Evolutionary conservation across 2,888 invertebrate species (phyloP).

Genomic region (Brenthis ino): DNA sequence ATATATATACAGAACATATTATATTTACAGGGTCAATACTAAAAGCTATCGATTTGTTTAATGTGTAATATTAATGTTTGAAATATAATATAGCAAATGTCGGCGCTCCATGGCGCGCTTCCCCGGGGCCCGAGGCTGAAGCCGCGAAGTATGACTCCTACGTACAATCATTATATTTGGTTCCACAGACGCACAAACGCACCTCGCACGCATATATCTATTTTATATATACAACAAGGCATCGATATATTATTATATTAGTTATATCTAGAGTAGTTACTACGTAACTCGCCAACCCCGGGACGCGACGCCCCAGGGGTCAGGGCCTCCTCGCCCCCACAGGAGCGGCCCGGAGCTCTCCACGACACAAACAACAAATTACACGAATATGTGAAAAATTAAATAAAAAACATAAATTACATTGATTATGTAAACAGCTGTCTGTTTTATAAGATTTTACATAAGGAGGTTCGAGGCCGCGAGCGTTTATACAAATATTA

Average conservation of each 20-base stretch:
- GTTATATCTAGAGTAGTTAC: constrained; percentile 15
- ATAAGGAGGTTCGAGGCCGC: too few species aligned
- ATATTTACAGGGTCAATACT: too few species aligned
- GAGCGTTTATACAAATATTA: too few species aligned
- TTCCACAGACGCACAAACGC: constrained; percentile 51
- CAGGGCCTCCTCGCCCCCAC: too few species aligned
- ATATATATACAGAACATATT: too few species aligned
- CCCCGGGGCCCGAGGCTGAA: too few species aligned
- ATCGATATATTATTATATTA: constrained; percentile 32
- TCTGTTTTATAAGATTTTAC: too few species aligned
- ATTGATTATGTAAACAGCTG: too few species aligned
- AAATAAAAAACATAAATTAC: not conserved
- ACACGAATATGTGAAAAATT: constrained; percentile 1
- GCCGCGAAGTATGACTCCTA: not conserved
- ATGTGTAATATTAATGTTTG: too few species aligned
- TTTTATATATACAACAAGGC: constrained; percentile 43
- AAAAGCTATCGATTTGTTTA: too few species aligned
- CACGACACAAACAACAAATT: constrained; percentile 5
- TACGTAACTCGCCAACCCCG: constrained; percentile 29
- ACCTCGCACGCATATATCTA: constrained; percentile 39
- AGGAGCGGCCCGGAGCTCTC: not conserved
- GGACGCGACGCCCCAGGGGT: constrained; percentile 25
- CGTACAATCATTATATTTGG: constrained; percentile 66
- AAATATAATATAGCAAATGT: too few species aligned
- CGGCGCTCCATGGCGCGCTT: too few species aligned